Evolutionary conservation across 2,888 invertebrate species (phyloP).

Genomic region (Drosophila mayaguana): DNA sequence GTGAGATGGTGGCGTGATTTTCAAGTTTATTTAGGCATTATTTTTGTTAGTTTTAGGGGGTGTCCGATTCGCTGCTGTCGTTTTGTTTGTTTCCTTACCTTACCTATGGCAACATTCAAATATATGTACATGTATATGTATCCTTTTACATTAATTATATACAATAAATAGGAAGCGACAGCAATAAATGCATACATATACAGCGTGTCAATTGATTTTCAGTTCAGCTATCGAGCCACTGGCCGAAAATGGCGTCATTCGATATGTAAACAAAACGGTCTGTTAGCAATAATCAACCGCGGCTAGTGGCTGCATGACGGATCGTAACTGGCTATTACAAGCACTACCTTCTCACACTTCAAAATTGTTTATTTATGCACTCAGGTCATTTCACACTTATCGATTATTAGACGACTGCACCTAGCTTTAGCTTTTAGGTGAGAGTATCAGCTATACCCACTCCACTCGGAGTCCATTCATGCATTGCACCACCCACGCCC

Average conservation of each 20-base stretch:
- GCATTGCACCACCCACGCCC: conserved; percentile 15
- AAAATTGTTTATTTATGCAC: conserved; percentile 63
- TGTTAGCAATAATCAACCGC: conserved; percentile 44
- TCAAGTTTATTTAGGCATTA: conserved; percentile 82
- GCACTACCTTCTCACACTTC: conserved; percentile 29
- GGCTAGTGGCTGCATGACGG: conserved; percentile 4
- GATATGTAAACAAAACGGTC: conserved; percentile 54
- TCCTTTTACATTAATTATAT: conserved; percentile 59
- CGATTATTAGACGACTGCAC: conserved; percentile 53
- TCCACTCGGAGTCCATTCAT: conserved; percentile 7
- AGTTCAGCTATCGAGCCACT: conserved; percentile 50
- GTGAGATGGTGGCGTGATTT: conserved; percentile 84
- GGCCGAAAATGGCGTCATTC: conserved; percentile 68
- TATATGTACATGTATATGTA: conserved; percentile 19
- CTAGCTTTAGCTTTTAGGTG: neutral
- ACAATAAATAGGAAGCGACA: neutral
- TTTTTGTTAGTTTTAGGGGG: conserved; percentile 34
- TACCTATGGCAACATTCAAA: conserved; percentile 11
- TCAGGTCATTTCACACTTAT: conserved; percentile 61
- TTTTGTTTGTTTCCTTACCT: conserved; percentile 26
- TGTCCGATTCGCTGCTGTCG: conserved; percentile 26
- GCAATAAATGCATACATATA: neutral
- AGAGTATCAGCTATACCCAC: conserved; percentile 1
- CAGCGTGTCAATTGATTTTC: conserved; percentile 44
- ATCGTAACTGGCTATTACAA: neutral